Evolutionary conservation across 2,888 invertebrate genomes (phyloP).

Genomic region (Tenthredo notha): DNA sequence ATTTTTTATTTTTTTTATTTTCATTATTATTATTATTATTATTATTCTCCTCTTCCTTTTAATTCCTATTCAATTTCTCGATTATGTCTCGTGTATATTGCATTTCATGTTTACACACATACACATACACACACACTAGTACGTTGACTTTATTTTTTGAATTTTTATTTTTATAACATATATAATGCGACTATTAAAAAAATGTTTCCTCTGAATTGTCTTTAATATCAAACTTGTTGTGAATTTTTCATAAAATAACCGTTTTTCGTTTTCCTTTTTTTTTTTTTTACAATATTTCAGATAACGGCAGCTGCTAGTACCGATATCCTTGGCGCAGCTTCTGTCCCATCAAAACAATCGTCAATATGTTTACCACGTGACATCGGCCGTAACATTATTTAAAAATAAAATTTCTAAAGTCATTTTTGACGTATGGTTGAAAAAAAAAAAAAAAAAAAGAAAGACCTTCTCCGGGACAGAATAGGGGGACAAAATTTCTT

Average conservation of each 20-base stretch:
- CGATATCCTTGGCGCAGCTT: conserved; percentile 58
- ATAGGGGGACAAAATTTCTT: background rate
- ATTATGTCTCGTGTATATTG: background rate
- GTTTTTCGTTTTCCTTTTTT: background rate
- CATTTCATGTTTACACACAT: background rate
- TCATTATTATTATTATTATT: background rate
- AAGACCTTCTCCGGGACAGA: background rate
- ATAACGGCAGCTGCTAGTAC: conserved; percentile 60
- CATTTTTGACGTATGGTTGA: background rate
- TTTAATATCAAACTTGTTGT: background rate
- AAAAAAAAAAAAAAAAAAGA: background rate
- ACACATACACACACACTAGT: background rate
- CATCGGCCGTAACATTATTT: conserved; percentile 57
- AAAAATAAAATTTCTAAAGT: background rate
- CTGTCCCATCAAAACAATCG: conserved; percentile 56
- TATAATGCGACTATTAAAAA: background rate
- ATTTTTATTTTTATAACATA: background rate
- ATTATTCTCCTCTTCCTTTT: background rate
- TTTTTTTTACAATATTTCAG: conserved; percentile 62
- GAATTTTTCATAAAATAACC: background rate
- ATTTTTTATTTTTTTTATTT: too few species aligned
- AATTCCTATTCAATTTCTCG: conserved; percentile 3
- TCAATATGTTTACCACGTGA: conserved; percentile 68
- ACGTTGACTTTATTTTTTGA: background rate
- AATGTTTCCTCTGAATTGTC: background rate